Evolutionary conservation across 92 coral and sea anemone genomes (phyloP), one percentile per base, ranked within the genome.

Genomic region (Zoanthus gigantus): DNA sequence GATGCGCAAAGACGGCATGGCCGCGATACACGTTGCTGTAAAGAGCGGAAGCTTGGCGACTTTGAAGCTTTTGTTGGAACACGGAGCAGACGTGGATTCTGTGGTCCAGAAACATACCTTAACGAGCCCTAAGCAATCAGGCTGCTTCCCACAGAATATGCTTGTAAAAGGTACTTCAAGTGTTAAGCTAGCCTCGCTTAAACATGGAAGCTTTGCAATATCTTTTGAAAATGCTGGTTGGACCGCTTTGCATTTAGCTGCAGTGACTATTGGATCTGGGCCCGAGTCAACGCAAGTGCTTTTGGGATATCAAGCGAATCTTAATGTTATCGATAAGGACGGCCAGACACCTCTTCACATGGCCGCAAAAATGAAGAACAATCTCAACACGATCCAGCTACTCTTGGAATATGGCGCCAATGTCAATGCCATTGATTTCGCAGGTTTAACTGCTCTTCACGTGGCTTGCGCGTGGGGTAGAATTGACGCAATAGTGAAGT

Each of bases 401-500:
- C 66, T 78, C 17, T 34, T 78, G 71, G 23, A 78, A 56, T 50
- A 31, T 54, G 69, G 83, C 5, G 83, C 83, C 56, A 32, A 78
- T 32, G 83, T 57, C 83, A 78, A 58, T 14, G 83, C 83, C 17
- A 52, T 32, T 37, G 46, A 78, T n/a, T n/a, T 50, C 23, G 54
- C 71, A 23, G 71, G 83, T 44, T 78, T 45, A 32, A 78, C 83
- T 32, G 69, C 83, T 78, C 69, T 78, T 44, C 83, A 78, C 71
- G 83, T 78, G 54, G 83, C 83, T 58, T 78, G 83, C 53, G 37
- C 71, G 71, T 78, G 83, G 83, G 69, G 18, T 61, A 78, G 83
- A 78, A 37, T 6, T 58, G 83, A 78, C 5, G 71, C 54, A 7
- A 50, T 78, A 16, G 37, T 42, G 46, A 32, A 47, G 18, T 78